Evolutionary conservation across 2,113 vertebrate species (phyloP), one percentile per base, ranked within the genome.

Genomic region (Albula goreensis): DNA sequence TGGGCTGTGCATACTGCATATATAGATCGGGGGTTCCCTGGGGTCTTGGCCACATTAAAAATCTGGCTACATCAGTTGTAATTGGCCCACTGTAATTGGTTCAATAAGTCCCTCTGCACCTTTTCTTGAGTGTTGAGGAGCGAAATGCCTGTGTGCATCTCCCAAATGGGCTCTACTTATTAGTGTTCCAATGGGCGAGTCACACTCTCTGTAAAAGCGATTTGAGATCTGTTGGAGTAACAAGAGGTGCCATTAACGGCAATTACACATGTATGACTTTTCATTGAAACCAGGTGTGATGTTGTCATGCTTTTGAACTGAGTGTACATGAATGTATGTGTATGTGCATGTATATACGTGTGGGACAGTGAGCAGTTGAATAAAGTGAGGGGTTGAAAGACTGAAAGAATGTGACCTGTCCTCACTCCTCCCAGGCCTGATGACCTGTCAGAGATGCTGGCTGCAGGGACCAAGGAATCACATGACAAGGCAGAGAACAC

Each of bases 401-500:
- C 31, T 41, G 1, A 41, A 41, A 41, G 31, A 41, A 41, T 41
- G 31, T 41, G 31, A 41, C 22, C 11, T 3, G 1, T 25, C 19
- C 22, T 85, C 63, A 25, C 4, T 3, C 25, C 11, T 82, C 41
- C 4, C 91, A 99, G 98, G 53, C 94, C 96, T 70, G 93, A 95
- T 0, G 98, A 99, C 90, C 94, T 99, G 3, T 99, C 98, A 0
- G 98, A 99, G 93, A 91, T 99, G 93, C 93, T 99, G 88, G 98
- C 97, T 87, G 97, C 97, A 85, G 98, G 98, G 49, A 99, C 98
- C 2, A 99, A 98, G 90, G 97, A 98, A 31, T 96, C 98, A 19
- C 98, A 99, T 0, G 97, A 98, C 88, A 96, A 95, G 80, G 98
- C 98, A 0, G 98, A 99, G 92, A 99, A 97, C 91, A 97, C 97